Base-by-base conservation (phyloP, 2,888 invertebrate genomes). In the Stenurella melanura region DNA sequence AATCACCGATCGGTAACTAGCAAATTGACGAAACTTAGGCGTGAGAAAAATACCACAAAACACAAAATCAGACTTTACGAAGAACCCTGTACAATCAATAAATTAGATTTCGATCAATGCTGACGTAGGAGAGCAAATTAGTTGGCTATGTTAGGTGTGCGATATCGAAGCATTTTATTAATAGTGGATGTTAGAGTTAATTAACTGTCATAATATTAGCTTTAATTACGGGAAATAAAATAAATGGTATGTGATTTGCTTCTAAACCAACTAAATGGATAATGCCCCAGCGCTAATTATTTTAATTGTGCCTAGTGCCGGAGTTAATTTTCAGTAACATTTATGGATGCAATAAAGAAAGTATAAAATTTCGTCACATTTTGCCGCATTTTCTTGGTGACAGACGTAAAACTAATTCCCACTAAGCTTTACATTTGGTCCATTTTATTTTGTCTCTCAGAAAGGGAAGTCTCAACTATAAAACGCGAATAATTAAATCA, bases 331-430 rank as follows among this genome's bases (percentile, higher is more conserved):
- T 74, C 78, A 78, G 73, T 75, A 73, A 79, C 79, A 77, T 79
- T 79, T 79, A 77, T 80, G 78, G 74, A 73, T 60, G 76, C 64
- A 79, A 81, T 81, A 81, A 81, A 82, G 82, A 82, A 82, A 77
- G 79, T 80, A 81, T 82, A 82, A 82, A 82, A 77, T 81, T 80
- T 78, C 78, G 76, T 80, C 81, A 78, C 80, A 77, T 82, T 78
- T 73, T 74, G 76, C 64, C 74, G 73, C 78, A 74, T 66, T 72
- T 80, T 78, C 80, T 79, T 76, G 74, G 80, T 77, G 77, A 80
- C 80, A 77, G 75, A 72, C 78, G 79, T 80, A 78, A 76, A 79
- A 75, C 79, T 81, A 80, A 81, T 81, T 81, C 81, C 73, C 69
- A 78, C 79, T 76, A 78, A 78, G 79, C 77, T 79, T 78, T 80